A percentile compares a stretch with the other conserved stretches of the same genome.
Evolutionary conservation across 2,797 vertebrate genomes (phyloP).

Genomic region (Melanotaenia maccullochi): DNA sequence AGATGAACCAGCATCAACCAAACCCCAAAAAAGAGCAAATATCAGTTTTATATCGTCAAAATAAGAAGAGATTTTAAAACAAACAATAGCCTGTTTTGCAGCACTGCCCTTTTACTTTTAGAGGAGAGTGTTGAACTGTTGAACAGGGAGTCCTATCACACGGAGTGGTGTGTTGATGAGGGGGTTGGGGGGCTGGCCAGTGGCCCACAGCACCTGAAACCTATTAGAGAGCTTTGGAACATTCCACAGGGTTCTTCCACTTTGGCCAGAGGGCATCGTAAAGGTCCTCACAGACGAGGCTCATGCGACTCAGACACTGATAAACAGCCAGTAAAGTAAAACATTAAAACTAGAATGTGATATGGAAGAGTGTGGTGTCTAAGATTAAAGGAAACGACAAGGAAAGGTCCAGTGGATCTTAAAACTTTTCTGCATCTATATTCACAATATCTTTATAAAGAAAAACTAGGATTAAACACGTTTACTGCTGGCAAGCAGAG

Average conservation of each 20-base stretch:
- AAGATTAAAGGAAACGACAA: neutral
- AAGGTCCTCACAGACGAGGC: slow-evolving; percentile 79
- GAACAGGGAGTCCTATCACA: slow-evolving; percentile 67
- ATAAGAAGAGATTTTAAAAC: slow-evolving; percentile 20
- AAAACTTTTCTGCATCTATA: slow-evolving; percentile 29
- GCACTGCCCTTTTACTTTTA: slow-evolving; percentile 50
- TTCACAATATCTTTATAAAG: slow-evolving; percentile 58
- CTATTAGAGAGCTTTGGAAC: slow-evolving; percentile 86
- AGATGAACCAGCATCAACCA: neutral
- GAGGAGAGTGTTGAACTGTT: slow-evolving; percentile 69
- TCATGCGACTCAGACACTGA: slow-evolving; percentile 58
- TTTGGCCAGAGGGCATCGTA: slow-evolving; percentile 85
- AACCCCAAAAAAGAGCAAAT: neutral
- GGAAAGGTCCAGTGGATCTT: slow-evolving; percentile 1
- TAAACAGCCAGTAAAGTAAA: slow-evolving; percentile 75
- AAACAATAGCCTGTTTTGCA: slow-evolving; percentile 44
- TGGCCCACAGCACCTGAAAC: slow-evolving; percentile 86
- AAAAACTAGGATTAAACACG: slow-evolving; percentile 64
- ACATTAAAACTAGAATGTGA: slow-evolving; percentile 58
- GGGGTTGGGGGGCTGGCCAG: slow-evolving; percentile 72
- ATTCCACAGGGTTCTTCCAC: slow-evolving; percentile 85
- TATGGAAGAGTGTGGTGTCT: slow-evolving; percentile 19
- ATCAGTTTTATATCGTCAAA: neutral
- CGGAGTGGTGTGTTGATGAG: slow-evolving; percentile 56
- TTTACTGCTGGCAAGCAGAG: slow-evolving; percentile 68